phyloP scores from a whole-genome alignment of 2,888 invertebrate species.

The Mesorhabditis sp. region DNA sequence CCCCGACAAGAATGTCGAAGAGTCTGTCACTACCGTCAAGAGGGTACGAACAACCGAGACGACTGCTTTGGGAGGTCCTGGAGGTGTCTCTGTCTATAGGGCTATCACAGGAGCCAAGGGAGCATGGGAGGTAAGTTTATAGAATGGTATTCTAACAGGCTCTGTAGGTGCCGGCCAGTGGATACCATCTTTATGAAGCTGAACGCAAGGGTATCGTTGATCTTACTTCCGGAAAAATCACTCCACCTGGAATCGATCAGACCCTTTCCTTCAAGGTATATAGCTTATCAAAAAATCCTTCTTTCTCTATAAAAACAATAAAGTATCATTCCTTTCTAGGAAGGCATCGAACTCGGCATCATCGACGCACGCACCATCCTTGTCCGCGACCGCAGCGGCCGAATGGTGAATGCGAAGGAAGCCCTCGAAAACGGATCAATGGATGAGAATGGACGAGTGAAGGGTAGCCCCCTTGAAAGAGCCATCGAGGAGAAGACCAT shows the following conservation, averaged over 20 bases:
- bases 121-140: conserved; percentile 63
- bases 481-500: conserved; percentile 51
- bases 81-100: conserved; percentile 51
- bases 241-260: conserved; percentile 80
- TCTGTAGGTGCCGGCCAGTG: conserved; percentile 70
- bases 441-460: conserved; percentile 46
- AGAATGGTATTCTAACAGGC: no score
- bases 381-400: conserved; percentile 78
- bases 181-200: conserved; percentile 79
- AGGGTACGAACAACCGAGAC: conserved; percentile 56
- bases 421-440: conserved; percentile 74
- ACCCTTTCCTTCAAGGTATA: conserved; percentile 71
- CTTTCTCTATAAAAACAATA: no score
- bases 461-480: conserved; percentile 42
- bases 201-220: conserved; percentile 79
- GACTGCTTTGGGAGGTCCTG: conserved; percentile 51
- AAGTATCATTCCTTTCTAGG: conserved; percentile 57
- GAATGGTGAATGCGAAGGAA: conserved; percentile 75
- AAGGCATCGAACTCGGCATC: conserved; percentile 65
- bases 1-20: conserved; percentile 52
- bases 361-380: conserved; percentile 76
- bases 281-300: no score
- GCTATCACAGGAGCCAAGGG: conserved; percentile 58
- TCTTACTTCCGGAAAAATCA: conserved; percentile 77
- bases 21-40: conserved; percentile 57